Percentiles rank a stretch among this genome's conserved stretches.
Conservation (phyloP, 2,888 invertebrate species). For the Eupelmus urozonus region DNA sequence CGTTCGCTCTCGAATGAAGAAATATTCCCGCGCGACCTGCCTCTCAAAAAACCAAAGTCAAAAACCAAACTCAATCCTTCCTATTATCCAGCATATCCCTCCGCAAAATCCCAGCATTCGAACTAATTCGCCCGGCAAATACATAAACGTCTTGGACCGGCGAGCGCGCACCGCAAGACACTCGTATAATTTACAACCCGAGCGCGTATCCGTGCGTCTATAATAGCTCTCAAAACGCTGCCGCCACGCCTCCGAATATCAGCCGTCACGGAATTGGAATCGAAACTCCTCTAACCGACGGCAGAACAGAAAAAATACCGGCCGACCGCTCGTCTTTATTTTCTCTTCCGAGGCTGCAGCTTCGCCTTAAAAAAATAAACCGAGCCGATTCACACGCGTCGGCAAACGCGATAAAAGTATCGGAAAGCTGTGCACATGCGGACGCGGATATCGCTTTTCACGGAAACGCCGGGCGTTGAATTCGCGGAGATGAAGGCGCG, state of each 20-base stretch:
- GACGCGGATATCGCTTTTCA: constrained; percentile 45
- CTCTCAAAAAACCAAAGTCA: neutral
- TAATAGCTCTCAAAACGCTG: constrained; percentile 8
- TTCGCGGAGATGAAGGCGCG: constrained; percentile 7
- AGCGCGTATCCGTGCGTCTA: neutral
- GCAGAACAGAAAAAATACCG: too few relatives aligned
- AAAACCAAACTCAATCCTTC: too few relatives aligned
- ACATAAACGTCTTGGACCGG: constrained; percentile 7
- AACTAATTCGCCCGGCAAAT: constrained; percentile 33
- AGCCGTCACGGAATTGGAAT: constrained; percentile 27
- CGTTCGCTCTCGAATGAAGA: constrained; percentile 13
- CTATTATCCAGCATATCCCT: neutral
- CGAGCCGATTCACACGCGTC: constrained; percentile 8
- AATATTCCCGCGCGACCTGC: constrained; percentile 3
- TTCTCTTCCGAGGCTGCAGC: too few relatives aligned
- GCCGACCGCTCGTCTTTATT: too few relatives aligned
- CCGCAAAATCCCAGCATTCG: neutral
- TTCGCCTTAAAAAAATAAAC: constrained; percentile 24
- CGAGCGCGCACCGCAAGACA: neutral
- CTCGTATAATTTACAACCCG: constrained; percentile 2
- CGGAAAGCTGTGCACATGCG: neutral
- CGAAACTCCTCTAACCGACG: neutral
- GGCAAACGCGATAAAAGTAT: constrained; percentile 34
- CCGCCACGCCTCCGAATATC: constrained; percentile 29
- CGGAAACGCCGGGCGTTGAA: constrained; percentile 42